A percentile compares a stretch with the other conserved stretches of the same genome.
phyloP scores from a whole-genome alignment of 2,797 vertebrate genomes.

The Dryobates pubescens region DNA sequence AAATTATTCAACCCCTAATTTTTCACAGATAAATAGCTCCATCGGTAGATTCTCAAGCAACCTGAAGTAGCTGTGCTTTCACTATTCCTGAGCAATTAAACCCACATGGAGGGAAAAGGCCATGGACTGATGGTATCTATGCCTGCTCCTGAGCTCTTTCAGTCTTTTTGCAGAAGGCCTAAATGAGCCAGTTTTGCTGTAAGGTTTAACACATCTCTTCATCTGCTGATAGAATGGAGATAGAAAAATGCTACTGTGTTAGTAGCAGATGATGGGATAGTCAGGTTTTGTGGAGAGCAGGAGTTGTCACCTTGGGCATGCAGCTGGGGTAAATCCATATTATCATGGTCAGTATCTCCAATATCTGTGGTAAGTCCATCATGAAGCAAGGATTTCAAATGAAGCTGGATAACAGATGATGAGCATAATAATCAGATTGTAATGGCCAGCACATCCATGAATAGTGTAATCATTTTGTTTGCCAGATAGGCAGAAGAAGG shows the following conservation, averaged over 20 bases:
- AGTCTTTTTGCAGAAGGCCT: not conserved
- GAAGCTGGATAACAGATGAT: not conserved
- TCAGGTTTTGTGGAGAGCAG: not conserved
- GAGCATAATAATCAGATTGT: not conserved
- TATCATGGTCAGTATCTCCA: not conserved
- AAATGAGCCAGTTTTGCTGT: not conserved
- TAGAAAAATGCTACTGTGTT: not conserved
- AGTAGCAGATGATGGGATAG: not conserved
- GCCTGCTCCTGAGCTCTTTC: not conserved
- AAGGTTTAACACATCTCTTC: not conserved
- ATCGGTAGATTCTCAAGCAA: slow-evolving; percentile 24
- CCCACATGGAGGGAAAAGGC: not conserved
- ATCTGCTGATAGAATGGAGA: not conserved
- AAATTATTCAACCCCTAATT: slow-evolving; percentile 2
- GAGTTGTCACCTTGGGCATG: not conserved
- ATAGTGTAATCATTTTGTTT: not conserved
- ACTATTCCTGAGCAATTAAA: not conserved
- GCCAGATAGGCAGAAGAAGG: not conserved
- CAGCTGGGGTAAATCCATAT: not conserved
- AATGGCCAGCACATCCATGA: not conserved
- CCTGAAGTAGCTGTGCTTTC: not conserved
- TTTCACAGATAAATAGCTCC: slow-evolving; percentile 20
- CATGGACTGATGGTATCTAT: not conserved
- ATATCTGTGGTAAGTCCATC: not conserved
- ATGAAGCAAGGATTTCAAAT: not conserved